Evolutionary conservation across 2,113 vertebrate species (phyloP), one percentile per base, ranked within the genome.

Genomic region (Protobothrops flavoviridis): DNA sequence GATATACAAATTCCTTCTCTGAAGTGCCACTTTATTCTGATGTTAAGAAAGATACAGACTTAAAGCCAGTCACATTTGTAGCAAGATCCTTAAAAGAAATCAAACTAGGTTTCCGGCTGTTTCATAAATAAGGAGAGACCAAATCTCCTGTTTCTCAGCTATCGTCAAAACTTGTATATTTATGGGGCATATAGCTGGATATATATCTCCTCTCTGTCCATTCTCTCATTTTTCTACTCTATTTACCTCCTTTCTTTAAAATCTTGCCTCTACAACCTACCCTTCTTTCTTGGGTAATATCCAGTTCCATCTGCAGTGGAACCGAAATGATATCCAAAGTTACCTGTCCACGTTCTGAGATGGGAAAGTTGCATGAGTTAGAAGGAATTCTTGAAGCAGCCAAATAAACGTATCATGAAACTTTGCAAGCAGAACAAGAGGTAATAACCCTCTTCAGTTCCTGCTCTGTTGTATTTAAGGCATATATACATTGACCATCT

Each of bases 1-100:
- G 89, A 95, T 20, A 92, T 74, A 85, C 92, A 0, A 0, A 7
- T 81, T 2, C 89, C 90, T 59, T 56, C 26, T 17, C 52, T 89
- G 69, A 5, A 53, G 81, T 95, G 61, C 64, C n/a, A 45, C 48
- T 29, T 88, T 20, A 86, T 87, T 91, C 45, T 87, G 89, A 95
- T 94, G 61, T 56, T 90, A 90, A 45, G n/a, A 86, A 33, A 90
- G 0, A 53, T 85, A 17, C 39, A 90, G 13, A 74, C 43, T 93
- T 52, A 43, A 24, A 74, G 55, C 24, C 9, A 17, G 24, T 74
- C 21, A 59, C 39, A 12, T 85, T 90, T 59, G 43, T 39, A 11
- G 10, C 5, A 86, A 61, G 29, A 20, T 59, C 8, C 23, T 74
- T 45, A 55, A 11, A 69, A 69, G 56, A 88, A 17, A 56, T 24